Evolutionary conservation across 2,113 vertebrate species (phyloP), one percentile per base, ranked within the genome.

Genomic region (Lucifuga dentata): DNA sequence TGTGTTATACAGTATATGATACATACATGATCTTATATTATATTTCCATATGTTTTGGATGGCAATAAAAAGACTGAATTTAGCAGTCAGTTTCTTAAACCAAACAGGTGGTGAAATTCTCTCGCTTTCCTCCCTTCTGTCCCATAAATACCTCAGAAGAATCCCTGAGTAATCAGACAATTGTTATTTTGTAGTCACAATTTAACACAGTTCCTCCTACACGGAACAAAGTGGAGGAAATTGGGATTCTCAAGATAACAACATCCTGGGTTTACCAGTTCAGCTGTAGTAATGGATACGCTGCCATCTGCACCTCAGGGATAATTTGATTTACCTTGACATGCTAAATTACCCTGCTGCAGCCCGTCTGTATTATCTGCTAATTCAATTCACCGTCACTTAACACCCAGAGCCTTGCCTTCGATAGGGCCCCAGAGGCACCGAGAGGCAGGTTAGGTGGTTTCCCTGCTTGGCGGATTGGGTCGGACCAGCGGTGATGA

Each of bases 321-420:
- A 74, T 88, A 75, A 88, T 88, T 78, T 57, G 72, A 89, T 91
- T 89, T 87, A 59, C 52, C 49, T 70, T 75, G 81, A 87, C 85
- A 85, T 83, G 83, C 43, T 88, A 78, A 85, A 89, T 89, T 89
- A 85, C 61, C 68, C 43, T 33, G 60, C 64, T 50, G 45, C 78
- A 75, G 74, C 75, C 73, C 72, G 67, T 80, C 84, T 86, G 73
- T 76, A 82, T 82, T 81, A 80, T 87, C 79, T 76, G 61, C 76
- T 85, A 82, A 89, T 86, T 80, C 66, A 83, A 80, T 87, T 68
- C 45, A 9, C 35, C 81, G 77, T 75, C 86, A 86, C 71, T 87
- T 86, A 84, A 80, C 80, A 82, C 72, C 43, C 63, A n/a, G 68
- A 73, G 62, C 36, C 55, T 57, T 36, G 53, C 23, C 38, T 76